A percentile compares a stretch with the other conserved stretches of the same genome.
These are phyloP conservation scores for Plebejus argus DNA, from an alignment of 2,888 invertebrate species.

Conservation along the genomic window DNA sequence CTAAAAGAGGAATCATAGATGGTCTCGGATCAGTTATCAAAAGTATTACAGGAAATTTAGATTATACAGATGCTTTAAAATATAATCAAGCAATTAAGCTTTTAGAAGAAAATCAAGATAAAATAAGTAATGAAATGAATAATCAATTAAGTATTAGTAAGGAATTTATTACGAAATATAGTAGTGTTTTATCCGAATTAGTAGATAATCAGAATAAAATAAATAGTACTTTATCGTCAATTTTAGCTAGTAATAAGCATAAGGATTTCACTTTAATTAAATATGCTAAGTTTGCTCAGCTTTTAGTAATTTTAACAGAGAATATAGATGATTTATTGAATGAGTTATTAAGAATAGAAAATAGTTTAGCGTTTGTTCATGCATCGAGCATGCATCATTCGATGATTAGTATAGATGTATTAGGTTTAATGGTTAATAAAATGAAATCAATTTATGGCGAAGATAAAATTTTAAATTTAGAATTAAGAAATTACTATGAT, in stretches of 20 bases:
- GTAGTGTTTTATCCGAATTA: not conserved
- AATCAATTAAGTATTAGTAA: not conserved
- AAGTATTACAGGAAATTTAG: slow-evolving; percentile 31
- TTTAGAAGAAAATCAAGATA: not conserved
- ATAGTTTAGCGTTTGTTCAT: slow-evolving; percentile 40
- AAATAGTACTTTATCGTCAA: not conserved
- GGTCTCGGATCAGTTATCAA: slow-evolving; percentile 32
- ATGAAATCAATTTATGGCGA: slow-evolving; percentile 34
- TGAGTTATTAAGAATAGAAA: slow-evolving; percentile 39
- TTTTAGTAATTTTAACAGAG: slow-evolving; percentile 36
- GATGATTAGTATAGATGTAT: slow-evolving; percentile 37
- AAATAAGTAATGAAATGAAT: not conserved
- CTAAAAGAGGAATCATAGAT: not conserved
- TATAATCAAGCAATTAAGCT: not conserved
- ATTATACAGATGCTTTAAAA: slow-evolving; percentile 18
- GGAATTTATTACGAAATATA: not conserved
- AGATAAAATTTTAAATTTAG: slow-evolving; percentile 35
- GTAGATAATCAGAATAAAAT: slow-evolving; percentile 22
- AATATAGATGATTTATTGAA: slow-evolving; percentile 37
- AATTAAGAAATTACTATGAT: slow-evolving; percentile 40
- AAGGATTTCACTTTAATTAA: slow-evolving; percentile 37
- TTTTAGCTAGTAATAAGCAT: not conserved
- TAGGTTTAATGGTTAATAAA: slow-evolving; percentile 38
- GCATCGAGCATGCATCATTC: slow-evolving; percentile 39
- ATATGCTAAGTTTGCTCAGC: slow-evolving; percentile 41